Evolutionary conservation across 2,113 vertebrate genomes (phyloP).

Genomic region (Cyanoramphus novaezelandiae): DNA sequence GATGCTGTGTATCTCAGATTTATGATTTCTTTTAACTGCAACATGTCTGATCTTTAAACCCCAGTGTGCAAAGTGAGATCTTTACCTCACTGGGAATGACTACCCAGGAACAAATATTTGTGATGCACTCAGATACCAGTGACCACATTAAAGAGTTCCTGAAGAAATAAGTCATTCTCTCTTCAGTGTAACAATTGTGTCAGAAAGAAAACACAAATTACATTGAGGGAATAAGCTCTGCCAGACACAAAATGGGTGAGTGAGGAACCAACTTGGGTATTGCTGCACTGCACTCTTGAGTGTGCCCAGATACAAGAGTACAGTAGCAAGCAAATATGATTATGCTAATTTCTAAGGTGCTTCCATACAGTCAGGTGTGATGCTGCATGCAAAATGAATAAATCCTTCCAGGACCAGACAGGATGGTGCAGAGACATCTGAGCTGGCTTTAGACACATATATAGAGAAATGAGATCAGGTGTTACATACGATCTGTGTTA

Average conservation of each 20-base stretch:
- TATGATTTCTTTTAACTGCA: not conserved
- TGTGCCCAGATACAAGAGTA: not conserved
- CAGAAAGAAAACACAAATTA: not conserved
- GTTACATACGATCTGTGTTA: not conserved
- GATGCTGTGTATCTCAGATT: not conserved
- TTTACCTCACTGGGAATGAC: not conserved
- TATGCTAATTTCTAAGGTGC: not conserved
- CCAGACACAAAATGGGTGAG: not conserved
- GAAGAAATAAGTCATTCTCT: not conserved
- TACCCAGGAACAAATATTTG: not conserved
- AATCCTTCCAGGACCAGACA: not conserved
- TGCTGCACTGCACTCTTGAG: not conserved
- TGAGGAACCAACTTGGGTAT: not conserved
- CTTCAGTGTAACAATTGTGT: not conserved
- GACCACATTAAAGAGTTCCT: not conserved
- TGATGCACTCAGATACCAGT: not conserved
- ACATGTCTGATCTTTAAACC: not conserved
- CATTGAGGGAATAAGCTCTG: not conserved
- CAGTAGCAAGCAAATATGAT: not conserved
- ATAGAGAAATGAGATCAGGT: not conserved
- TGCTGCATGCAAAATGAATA: not conserved
- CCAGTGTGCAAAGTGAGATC: not conserved
- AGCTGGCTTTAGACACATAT: not conserved
- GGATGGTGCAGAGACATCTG: not conserved
- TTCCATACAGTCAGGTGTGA: not conserved